These are phyloP conservation scores for Pantelozetes paolii DNA, from an alignment of 2,888 invertebrate species.

Conservation along the genomic window DNA sequence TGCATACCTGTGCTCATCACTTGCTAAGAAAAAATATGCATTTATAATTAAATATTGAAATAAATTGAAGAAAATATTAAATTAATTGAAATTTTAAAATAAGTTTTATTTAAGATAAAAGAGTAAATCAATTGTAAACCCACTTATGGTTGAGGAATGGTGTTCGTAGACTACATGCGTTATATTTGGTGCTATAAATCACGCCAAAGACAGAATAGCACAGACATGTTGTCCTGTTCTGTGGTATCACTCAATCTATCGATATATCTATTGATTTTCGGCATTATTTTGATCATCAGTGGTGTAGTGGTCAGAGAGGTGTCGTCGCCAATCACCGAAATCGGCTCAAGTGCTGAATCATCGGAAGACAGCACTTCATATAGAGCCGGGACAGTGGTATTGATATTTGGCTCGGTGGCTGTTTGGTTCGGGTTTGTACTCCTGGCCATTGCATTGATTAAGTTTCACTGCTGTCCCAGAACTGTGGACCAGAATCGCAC, in stretches of 20 bases:
- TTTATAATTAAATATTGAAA: too few species aligned
- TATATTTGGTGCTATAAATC: slow-evolving; percentile 15
- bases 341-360: not conserved
- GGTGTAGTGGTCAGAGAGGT: slow-evolving; percentile 5
- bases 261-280: not conserved
- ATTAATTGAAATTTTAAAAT: too few species aligned
- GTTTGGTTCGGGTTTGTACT: slow-evolving; percentile 15
- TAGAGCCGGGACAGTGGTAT: not conserved
- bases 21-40: too few species aligned
- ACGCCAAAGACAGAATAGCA: not conserved
- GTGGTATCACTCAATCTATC: slow-evolving; percentile 2
- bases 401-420: not conserved
- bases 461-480: not conserved
- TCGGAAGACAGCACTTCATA: not conserved
- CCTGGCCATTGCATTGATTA: not conserved
- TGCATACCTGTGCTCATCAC: too few species aligned
- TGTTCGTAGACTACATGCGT: not conserved
- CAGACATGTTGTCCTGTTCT: not conserved
- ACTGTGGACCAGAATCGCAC: not conserved
- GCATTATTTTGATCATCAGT: not conserved
- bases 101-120: too few species aligned
- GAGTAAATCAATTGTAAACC: too few species aligned
- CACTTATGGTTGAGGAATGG: not conserved
- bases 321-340: not conserved
- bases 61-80: too few species aligned